Percentiles rank a stretch among this genome's conserved stretches.
Evolutionary conservation across 2,888 invertebrate genomes (phyloP).

Genomic region (Panzeria rudis): DNA sequence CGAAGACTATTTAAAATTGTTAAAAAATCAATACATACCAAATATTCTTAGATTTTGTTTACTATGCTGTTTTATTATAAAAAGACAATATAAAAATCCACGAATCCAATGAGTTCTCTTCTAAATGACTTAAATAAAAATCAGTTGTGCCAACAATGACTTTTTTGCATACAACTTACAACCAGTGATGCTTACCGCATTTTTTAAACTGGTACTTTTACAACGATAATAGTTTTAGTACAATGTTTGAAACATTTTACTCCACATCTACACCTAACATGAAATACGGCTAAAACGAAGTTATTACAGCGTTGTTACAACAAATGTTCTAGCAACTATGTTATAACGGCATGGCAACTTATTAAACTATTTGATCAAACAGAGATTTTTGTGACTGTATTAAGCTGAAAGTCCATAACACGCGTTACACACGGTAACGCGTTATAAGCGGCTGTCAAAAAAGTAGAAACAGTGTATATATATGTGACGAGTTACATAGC

Average conservation of each 20-base stretch:
- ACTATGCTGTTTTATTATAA: slow-evolving; percentile 67
- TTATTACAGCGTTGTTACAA: too few relatives aligned
- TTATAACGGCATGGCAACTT: too few relatives aligned
- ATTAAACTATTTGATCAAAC: too few relatives aligned
- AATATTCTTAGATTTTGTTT: slow-evolving; percentile 67
- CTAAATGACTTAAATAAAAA: slow-evolving; percentile 70
- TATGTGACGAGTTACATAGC: too few relatives aligned
- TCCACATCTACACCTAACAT: too few relatives aligned
- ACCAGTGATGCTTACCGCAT: slow-evolving; percentile 59
- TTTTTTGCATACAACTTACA: slow-evolving; percentile 67
- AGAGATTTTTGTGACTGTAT: too few relatives aligned
- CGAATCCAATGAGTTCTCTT: slow-evolving; percentile 68
- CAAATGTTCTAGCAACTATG: too few relatives aligned
- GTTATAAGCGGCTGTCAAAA: too few relatives aligned
- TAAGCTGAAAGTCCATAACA: too few relatives aligned
- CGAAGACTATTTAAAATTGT: not conserved
- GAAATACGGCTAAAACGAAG: too few relatives aligned
- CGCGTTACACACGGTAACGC: too few relatives aligned
- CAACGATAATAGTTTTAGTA: not conserved
- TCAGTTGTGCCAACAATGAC: slow-evolving; percentile 70
- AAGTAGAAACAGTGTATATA: too few relatives aligned
- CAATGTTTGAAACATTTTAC: not conserved
- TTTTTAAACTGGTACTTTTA: not conserved
- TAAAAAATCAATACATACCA: slow-evolving; percentile 64
- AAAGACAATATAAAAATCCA: slow-evolving; percentile 65